A percentile compares a stretch with the other conserved stretches of the same genome.
phyloP scores from a whole-genome alignment of 2,888 invertebrate species.

The Parthenolecanium corni region DNA sequence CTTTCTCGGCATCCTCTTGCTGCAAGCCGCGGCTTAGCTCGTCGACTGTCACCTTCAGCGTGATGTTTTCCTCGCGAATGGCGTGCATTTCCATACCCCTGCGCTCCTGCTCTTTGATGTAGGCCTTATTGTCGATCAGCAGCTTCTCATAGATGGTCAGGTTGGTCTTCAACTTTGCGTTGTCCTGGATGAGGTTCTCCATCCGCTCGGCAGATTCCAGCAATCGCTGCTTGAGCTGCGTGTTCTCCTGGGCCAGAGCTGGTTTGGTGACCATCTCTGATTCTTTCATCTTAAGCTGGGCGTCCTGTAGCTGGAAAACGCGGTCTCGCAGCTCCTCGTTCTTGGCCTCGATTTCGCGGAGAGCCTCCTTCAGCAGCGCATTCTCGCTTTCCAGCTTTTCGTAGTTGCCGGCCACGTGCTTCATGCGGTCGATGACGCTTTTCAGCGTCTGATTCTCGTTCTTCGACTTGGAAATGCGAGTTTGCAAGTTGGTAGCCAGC shows the following conservation, averaged over 20 bases:
- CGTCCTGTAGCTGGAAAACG: background rate
- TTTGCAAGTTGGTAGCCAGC: conserved; percentile 13
- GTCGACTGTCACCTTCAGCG: conserved; percentile 1
- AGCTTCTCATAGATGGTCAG: conserved; percentile 19
- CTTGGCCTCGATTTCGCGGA: background rate
- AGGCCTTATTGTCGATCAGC: conserved; percentile 8
- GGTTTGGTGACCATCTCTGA: conserved; percentile 4
- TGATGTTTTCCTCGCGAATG: conserved; percentile 8
- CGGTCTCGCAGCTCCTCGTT: conserved; percentile 1
- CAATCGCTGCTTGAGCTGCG: background rate
- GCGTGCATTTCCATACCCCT: background rate
- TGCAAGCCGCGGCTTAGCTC: background rate
- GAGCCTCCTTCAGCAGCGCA: background rate
- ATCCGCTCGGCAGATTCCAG: background rate
- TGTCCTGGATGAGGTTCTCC: background rate
- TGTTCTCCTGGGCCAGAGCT: conserved; percentile 8
- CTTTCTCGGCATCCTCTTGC: conserved; percentile 5
- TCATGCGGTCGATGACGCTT: conserved; percentile 10
- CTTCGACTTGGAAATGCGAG: conserved; percentile 15
- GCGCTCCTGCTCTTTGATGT: background rate
- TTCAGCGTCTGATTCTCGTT: conserved; percentile 7
- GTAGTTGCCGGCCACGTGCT: conserved; percentile 18
- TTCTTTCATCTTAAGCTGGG: conserved; percentile 15
- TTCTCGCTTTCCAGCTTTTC: conserved; percentile 19
- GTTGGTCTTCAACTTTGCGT: conserved; percentile 8